Conservation (phyloP, 2,888 invertebrate genomes). For the Gryllus longicercus region DNA sequence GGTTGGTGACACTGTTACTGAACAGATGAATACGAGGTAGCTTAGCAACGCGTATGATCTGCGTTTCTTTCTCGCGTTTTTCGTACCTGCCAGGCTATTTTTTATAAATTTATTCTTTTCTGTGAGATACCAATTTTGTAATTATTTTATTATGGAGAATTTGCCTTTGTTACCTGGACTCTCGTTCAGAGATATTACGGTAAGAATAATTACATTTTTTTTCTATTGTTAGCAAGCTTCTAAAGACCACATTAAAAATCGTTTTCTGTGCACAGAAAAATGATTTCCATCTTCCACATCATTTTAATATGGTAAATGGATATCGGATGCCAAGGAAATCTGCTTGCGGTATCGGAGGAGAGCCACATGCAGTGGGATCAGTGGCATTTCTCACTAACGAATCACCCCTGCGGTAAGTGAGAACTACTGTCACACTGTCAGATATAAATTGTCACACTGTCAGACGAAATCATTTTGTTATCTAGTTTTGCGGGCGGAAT, state of each 20-base stretch:
- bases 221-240: neutral
- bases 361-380: constrained; percentile 59
- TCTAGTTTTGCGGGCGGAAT: too few relatives aligned
- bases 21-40: too few relatives aligned
- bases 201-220: constrained; percentile 33
- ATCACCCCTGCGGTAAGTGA: constrained; percentile 53
- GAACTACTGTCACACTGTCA: too few relatives aligned
- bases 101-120: too few relatives aligned
- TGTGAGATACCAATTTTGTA: neutral
- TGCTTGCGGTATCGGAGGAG: constrained; percentile 58
- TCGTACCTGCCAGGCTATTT: too few relatives aligned
- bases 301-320: constrained; percentile 65
- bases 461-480: too few relatives aligned
- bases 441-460: too few relatives aligned
- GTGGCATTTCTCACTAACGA: constrained; percentile 55
- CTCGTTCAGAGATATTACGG: constrained; percentile 61
- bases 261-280: constrained; percentile 46
- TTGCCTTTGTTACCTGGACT: constrained; percentile 70
- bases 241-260: neutral
- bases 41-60: too few relatives aligned
- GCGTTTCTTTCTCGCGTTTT: too few relatives aligned
- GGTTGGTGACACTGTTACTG: too few relatives aligned
- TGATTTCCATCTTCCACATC: constrained; percentile 59
- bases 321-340: constrained; percentile 58
- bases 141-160: constrained; percentile 46